Conservation (phyloP, 2,888 invertebrate species). For the Cosmia pyralina region DNA sequence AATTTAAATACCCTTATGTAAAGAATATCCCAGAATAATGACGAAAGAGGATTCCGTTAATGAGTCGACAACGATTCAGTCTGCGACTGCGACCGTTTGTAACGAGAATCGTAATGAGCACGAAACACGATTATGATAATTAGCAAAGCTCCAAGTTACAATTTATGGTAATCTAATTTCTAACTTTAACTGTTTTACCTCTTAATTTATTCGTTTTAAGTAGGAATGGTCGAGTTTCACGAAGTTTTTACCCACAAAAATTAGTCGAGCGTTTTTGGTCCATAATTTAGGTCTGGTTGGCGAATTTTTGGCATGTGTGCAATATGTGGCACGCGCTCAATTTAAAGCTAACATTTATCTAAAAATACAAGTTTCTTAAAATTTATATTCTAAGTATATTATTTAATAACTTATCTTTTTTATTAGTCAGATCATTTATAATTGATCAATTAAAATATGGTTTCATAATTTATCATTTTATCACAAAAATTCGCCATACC, state of each 20-base stretch:
- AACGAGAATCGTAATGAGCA: slow-evolving; percentile 25
- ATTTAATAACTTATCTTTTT: neutral
- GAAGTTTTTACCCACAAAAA: neutral
- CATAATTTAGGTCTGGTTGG: slow-evolving; percentile 16
- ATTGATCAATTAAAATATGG: neutral
- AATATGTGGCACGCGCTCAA: neutral
- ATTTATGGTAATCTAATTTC: slow-evolving; percentile 24
- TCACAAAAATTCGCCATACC: slow-evolving; percentile 8
- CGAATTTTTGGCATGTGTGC: slow-evolving; percentile 16
- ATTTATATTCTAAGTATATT: neutral
- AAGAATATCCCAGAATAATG: slow-evolving; percentile 9
- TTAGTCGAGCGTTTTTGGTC: slow-evolving; percentile 6
- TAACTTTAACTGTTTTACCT: slow-evolving; percentile 23
- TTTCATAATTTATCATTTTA: neutral
- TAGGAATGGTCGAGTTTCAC: neutral
- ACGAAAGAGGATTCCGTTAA: slow-evolving; percentile 26
- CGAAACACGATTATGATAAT: slow-evolving; percentile 42
- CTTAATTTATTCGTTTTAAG: slow-evolving; percentile 28
- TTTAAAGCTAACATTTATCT: neutral
- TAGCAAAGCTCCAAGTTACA: slow-evolving; percentile 10
- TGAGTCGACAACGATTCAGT: slow-evolving; percentile 20
- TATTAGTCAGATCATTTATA: neutral
- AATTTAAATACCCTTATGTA: neutral
- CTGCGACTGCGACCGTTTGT: neutral
- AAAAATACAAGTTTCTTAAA: neutral